Conservation (phyloP, 1,140 invertebrate genomes). For the Drosophila watanabei region DNA sequence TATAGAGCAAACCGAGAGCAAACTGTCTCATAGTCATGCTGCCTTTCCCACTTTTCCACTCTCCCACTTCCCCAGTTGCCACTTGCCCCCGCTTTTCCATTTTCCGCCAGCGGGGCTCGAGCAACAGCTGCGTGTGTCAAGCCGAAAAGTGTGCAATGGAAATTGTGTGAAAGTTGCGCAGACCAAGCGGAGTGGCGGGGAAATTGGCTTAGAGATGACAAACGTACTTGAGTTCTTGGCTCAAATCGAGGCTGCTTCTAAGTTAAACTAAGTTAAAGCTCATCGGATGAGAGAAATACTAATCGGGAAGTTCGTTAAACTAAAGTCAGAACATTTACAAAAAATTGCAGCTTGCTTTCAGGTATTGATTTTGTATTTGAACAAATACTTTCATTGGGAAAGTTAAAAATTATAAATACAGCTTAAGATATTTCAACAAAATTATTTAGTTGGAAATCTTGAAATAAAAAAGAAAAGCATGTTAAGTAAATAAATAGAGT, state of each 20-base stretch:
- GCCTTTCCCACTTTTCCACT: not conserved
- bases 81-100: not conserved
- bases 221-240: conserved; percentile 2
- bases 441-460: too few relatives aligned
- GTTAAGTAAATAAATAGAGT: too few relatives aligned
- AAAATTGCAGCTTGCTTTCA: not conserved
- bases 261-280: not conserved
- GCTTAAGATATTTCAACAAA: too few relatives aligned
- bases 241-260: not conserved
- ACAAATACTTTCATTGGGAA: not conserved
- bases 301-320: not conserved
- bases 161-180: conserved; percentile 55
- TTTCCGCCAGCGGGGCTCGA: conserved; percentile 3
- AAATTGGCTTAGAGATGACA: conserved; percentile 25
- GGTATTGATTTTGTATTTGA: not conserved
- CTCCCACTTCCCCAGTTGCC: too few relatives aligned
- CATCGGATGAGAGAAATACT: not conserved
- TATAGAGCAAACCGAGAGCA: conserved; percentile 44
- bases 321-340: not conserved
- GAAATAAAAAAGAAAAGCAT: too few relatives aligned
- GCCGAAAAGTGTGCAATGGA: conserved; percentile 73
- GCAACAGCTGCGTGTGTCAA: conserved; percentile 66
- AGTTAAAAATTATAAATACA: not conserved
- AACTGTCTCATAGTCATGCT: conserved; percentile 42
- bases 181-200: conserved; percentile 21